Evolutionary conservation across 2,888 invertebrate genomes (phyloP).

Genomic region (Crossocerus cetratus): DNA sequence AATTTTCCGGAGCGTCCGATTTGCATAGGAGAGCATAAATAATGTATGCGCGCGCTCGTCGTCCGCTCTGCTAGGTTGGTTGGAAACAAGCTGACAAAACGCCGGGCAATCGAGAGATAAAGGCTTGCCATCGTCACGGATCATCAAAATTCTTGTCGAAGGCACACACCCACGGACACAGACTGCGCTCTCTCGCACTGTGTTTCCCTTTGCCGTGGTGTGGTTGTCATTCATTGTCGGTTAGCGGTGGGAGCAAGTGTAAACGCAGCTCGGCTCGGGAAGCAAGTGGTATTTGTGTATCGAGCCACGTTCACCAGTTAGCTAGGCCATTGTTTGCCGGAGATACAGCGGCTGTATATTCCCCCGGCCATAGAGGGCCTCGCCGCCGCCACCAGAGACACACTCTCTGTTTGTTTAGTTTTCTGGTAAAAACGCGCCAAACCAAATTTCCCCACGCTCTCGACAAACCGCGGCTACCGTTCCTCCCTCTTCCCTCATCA

Average conservation of each 20-base stretch:
- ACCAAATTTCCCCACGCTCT: constrained; percentile 23
- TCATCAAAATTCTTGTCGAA: constrained; percentile 47
- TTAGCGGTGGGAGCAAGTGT: constrained; percentile 27
- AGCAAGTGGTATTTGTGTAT: constrained; percentile 45
- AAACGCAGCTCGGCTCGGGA: constrained; percentile 32
- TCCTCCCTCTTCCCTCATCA: constrained; percentile 44
- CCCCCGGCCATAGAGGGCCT: constrained; percentile 35
- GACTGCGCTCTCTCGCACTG: constrained; percentile 17
- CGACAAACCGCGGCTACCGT: constrained; percentile 49
- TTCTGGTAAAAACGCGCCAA: constrained; percentile 44
- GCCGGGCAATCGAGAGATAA: constrained; percentile 34
- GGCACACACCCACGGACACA: no score
- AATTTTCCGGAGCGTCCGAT: not conserved
- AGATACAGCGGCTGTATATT: not conserved
- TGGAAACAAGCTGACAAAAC: constrained; percentile 1
- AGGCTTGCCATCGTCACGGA: constrained; percentile 32
- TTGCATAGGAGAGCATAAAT: constrained; percentile 16
- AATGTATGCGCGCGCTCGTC: constrained; percentile 9
- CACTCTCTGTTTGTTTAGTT: constrained; percentile 31
- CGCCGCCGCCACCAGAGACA: constrained; percentile 27
- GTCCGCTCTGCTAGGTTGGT: not conserved
- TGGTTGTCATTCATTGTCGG: no score
- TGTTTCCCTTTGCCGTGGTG: constrained; percentile 31
- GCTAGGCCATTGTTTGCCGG: constrained; percentile 35
- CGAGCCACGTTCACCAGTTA: constrained; percentile 42